Evolutionary conservation across 2,113 vertebrate genomes (phyloP), one percentile per base, ranked within the genome.

Genomic region (Natator depressus): DNA sequence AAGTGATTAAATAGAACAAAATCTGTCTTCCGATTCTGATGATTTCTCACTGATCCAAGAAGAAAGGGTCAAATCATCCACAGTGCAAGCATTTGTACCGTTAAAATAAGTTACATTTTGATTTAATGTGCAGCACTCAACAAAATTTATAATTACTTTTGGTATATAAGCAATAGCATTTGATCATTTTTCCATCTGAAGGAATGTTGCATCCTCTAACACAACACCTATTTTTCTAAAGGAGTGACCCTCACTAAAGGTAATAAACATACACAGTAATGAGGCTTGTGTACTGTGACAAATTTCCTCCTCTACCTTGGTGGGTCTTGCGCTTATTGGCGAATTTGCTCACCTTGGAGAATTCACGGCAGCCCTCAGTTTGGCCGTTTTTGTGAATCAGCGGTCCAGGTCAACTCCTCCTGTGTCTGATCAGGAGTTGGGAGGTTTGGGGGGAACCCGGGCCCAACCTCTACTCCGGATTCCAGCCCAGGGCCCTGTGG

Each of bases 91-190:
- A 20, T 16, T 62, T 87, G 10, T 80, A 83, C 87, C 85, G 80
- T 91, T 57, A 88, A 95, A 97, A 93, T 88, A 91, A 85, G 88
- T 95, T 93, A 51, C 57, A 80, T 22, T 47, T 72, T 19, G 35
- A 89, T 51, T 92, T 94, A 92, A 96, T 50, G 49, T 10, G 65
- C 92, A 93, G 10, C 59, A 84, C 94, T 91, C 80, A 82, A 92
- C 82, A 75, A 96, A 83, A 96, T 94, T 93, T 96, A 93, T 88
- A 92, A 95, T 95, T 97, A 94, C 80, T 90, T 87, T 85, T 88
- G 1, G 1, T 91, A 89, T 90, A 95, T 87, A 94, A 96, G 82
- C 65, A 1, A 0, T 59, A 90, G 53, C 8, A 79, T 57, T 47
- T 47, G 69, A 59, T 92, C 38, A 4, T 89, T 94, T 93, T 92